phyloP scores from a whole-genome alignment of 2,797 vertebrate genomes.

The Brachyrhaphis roseni region DNA sequence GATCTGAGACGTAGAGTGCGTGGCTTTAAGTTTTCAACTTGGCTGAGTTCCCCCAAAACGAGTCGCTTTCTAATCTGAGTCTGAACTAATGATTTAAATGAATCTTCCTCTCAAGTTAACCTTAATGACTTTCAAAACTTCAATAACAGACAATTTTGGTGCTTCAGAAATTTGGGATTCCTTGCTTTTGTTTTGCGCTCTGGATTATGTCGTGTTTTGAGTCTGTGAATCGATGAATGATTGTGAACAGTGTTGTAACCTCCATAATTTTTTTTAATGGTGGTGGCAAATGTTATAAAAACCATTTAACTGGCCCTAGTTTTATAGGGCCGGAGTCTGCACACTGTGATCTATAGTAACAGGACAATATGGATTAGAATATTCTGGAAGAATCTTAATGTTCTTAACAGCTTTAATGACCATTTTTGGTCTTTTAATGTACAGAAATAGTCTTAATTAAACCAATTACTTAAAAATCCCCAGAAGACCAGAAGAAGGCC shows the following conservation, averaged over 20 bases:
- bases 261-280: slow-evolving; percentile 58
- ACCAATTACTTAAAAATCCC: slow-evolving; percentile 3
- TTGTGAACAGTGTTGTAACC: slow-evolving; percentile 56
- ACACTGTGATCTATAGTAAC: slow-evolving; percentile 23
- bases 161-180: slow-evolving; percentile 46
- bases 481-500: slow-evolving; percentile 12
- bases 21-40: slow-evolving; percentile 18
- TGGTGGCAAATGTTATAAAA: slow-evolving; percentile 23
- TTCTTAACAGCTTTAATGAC: slow-evolving; percentile 26
- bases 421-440: slow-evolving; percentile 12
- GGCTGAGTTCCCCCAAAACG: slow-evolving; percentile 32
- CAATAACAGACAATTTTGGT: slow-evolving; percentile 51
- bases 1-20: slow-evolving; percentile 21
- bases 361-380: slow-evolving; percentile 27
- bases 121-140: slow-evolving; percentile 18
- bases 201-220: slow-evolving; percentile 45
- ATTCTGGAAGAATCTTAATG: slow-evolving; percentile 43
- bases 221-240: slow-evolving; percentile 60
- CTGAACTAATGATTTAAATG: slow-evolving; percentile 18
- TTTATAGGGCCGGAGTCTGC: slow-evolving; percentile 73
- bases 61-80: slow-evolving; percentile 13
- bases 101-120: not conserved
- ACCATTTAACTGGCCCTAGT: slow-evolving; percentile 65
- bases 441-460: slow-evolving; percentile 2
- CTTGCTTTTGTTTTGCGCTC: slow-evolving; percentile 25